These are phyloP conservation scores for Enteromius unitaeniatus DNA, from an alignment of 2,797 vertebrate species.

Conservation along the genomic window DNA sequence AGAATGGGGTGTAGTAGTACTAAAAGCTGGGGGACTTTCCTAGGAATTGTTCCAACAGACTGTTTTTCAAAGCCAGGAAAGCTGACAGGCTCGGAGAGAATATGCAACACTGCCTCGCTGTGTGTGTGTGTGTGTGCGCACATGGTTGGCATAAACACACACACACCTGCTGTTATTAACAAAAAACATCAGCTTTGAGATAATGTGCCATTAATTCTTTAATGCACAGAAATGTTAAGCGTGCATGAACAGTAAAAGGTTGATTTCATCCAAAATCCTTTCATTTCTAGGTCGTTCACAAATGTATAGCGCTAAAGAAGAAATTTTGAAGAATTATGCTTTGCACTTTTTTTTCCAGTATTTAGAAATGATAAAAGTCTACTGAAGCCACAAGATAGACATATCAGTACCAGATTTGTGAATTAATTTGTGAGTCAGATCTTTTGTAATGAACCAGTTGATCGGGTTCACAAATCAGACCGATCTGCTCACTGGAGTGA, in stretches of 20 bases:
- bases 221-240: not conserved
- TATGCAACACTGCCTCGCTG: slow-evolving; percentile 34
- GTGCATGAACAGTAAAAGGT: not conserved
- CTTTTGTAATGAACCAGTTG: too few species aligned
- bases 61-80: slow-evolving; percentile 47
- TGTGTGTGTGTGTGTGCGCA: not conserved
- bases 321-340: not conserved
- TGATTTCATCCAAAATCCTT: not conserved
- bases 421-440: too few species aligned
- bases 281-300: not conserved
- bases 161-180: slow-evolving; percentile 23
- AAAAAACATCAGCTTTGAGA: not conserved
- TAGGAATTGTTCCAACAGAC: slow-evolving; percentile 54
- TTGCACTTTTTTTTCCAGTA: not conserved
- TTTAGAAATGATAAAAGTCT: not conserved
- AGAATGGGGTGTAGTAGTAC: slow-evolving; percentile 53
- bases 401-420: slow-evolving; percentile 2
- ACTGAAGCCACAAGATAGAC: not conserved
- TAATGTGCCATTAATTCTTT: slow-evolving; percentile 5
- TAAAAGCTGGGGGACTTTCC: slow-evolving; percentile 55
- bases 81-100: slow-evolving; percentile 53
- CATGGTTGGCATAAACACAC: not conserved
- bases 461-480: not conserved
- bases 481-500: not conserved
- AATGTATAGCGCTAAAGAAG: not conserved